phyloP scores from a whole-genome alignment of 1,140 invertebrate genomes.

The Brachionus plicatilis region DNA sequence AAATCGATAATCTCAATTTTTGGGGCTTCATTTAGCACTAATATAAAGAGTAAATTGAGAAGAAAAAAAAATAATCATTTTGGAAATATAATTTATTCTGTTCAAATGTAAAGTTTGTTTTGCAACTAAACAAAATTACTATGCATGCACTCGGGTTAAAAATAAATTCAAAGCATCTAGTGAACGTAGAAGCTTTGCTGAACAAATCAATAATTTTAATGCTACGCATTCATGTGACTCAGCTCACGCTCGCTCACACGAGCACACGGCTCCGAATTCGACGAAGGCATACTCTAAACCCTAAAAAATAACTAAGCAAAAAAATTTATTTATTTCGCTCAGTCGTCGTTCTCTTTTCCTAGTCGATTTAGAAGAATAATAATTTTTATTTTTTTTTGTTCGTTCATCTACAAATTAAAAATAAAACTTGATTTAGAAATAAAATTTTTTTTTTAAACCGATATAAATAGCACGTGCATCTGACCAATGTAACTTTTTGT shows the following conservation, averaged over 20 bases:
- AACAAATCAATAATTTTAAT: not conserved
- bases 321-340: not conserved
- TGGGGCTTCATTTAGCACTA: too few species aligned
- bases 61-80: too few species aligned
- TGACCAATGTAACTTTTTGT: not conserved
- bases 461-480: not conserved
- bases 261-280: not conserved
- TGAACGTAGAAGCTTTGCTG: not conserved
- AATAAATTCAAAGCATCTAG: not conserved
- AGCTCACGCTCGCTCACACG: not conserved
- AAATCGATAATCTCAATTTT: too few species aligned
- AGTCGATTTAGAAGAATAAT: not conserved
- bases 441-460: too few species aligned
- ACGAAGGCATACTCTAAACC: not conserved
- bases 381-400: not conserved
- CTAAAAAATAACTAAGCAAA: not conserved
- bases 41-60: too few species aligned
- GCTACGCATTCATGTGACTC: not conserved
- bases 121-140: not conserved
- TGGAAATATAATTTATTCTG: not conserved
- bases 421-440: not conserved
- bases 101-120: not conserved
- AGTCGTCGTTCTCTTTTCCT: not conserved
- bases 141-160: not conserved
- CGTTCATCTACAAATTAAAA: not conserved